Evolutionary conservation across 2,888 invertebrate genomes (phyloP), one percentile per base, ranked within the genome.

Genomic region (Odontocerum albicorne): DNA sequence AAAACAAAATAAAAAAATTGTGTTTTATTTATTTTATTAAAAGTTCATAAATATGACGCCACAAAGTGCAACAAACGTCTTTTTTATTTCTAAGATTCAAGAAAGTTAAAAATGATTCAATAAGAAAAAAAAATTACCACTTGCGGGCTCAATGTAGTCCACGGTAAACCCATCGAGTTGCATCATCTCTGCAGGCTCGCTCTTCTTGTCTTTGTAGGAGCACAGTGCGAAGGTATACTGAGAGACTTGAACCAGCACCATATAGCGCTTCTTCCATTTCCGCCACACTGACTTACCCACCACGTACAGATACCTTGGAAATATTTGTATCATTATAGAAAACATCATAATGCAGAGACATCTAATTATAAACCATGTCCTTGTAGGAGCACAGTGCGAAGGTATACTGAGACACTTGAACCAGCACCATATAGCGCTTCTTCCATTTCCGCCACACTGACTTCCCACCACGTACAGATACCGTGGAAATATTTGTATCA

Each of bases 211-310:
- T 73, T 97, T 92, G 73, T 98, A 99, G 66, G 96, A 97, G 78
- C 99, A 99, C 87, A 99, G 92, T 38, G 99, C 98, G 79, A 99
- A 99, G 32, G 98, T 98, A 75, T 99, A 99, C 79, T 99, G 99
- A 59, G 97, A 97, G 38, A 98, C 97, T 84, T 99, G 98, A 42
- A 99, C 98, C 63, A 99, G 80, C 62, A 98, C 96, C 83, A 92
- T 97, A 75, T 98, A 99, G 53, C 99, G 83, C 67, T 94, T 92
- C 78, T 99, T 99, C 97, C 98, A 99, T 71, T 98, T 99, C 69
- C 98, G 96, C 98, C 99, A 99, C 1, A 97, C 96, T 57, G 87
- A 87, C 77, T 97, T 96, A 44, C 99, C 94, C 66, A 93, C 84
- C n/a, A 92, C 92, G 73, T 91, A 93, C 40, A 95, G 80, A 70